Evolutionary conservation across 2,888 invertebrate species (phyloP), one percentile per base, ranked within the genome.

Genomic region (Tetranychus piercei): DNA sequence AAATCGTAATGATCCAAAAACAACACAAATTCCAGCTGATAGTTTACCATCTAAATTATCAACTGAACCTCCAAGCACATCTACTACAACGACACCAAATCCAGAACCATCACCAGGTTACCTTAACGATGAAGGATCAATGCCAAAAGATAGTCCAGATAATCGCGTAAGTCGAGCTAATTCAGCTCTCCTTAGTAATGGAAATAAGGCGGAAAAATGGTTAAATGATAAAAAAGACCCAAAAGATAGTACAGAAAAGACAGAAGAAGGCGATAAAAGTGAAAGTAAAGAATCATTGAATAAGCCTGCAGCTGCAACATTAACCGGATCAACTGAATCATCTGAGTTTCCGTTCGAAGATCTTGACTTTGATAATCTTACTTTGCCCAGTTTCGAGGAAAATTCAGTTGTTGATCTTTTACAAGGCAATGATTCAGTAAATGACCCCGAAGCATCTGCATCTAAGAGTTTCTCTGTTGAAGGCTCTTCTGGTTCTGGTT

Each of bases 81-180:
- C 67, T 9, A 67, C 67, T 9, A 6, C 67, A 4, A 67, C 67
- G 0, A 69, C 69, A 20, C 20, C 69, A 69, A 69, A 18, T 15
- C 18, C 20, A 20, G 8, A 20, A 23, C 69, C 69, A 23, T 8
- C 69, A 22, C 22, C 11, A 6, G 20, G 11, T 20, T 69, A 11
- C 20, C 22, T 23, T n/a, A 23, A 69, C 22, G 22, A 69, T 22
- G 20, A 20, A 11, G 20, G 11, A 69, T 22, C 22, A n/a, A 22
- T 23, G 11, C 69, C 69, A 23, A 23, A 23, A 11, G 69, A 69
- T 69, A 23, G 34, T 20, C 20, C 22, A 20, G 69, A 69, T 69
- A 23, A 22, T 22, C 69, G 69, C 8, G 69, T 20, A 69, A 67
- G 67, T 67, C n/a, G 23, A 67, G n/a, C 67, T 67, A 23, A 69